Evolutionary conservation across 1,140 invertebrate genomes (phyloP).

Genomic region (Oryctes rhinoceros): DNA sequence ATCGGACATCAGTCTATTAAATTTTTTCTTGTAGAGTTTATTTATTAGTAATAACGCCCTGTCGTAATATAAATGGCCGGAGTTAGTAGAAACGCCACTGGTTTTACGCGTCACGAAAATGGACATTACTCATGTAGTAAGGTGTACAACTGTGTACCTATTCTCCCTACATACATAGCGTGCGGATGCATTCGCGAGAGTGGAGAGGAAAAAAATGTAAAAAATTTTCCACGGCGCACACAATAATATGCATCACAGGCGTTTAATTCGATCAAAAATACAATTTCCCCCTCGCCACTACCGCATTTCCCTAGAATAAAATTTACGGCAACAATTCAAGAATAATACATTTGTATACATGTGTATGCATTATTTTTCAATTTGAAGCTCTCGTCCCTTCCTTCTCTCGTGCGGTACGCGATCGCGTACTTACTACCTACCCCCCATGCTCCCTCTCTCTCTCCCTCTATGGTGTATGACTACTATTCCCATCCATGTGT

Average conservation of each 20-base stretch:
- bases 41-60: too few species aligned
- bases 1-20: too few species aligned
- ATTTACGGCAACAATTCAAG: constrained; percentile 31
- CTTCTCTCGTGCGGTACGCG: not conserved
- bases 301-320: not conserved
- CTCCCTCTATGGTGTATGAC: too few species aligned
- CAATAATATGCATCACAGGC: not conserved
- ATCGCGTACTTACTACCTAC: not conserved
- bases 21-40: too few species aligned
- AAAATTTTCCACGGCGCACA: not conserved
- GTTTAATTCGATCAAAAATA: constrained; percentile 29
- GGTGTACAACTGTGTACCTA: too few species aligned
- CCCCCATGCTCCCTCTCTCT: too few species aligned
- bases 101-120: too few species aligned
- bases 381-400: not conserved
- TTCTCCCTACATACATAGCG: too few species aligned
- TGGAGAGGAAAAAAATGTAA: not conserved
- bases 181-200: not conserved
- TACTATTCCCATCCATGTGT: not conserved
- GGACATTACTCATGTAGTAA: too few species aligned
- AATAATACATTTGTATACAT: constrained; percentile 30
- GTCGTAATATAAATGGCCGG: too few species aligned
- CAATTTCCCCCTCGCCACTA: constrained; percentile 10
- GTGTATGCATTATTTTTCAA: constrained; percentile 28
- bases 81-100: too few species aligned